A percentile compares a stretch with the other conserved stretches of the same genome.
Conservation (phyloP, 2,888 invertebrate species). For the Pristionchus entomophagus region DNA sequence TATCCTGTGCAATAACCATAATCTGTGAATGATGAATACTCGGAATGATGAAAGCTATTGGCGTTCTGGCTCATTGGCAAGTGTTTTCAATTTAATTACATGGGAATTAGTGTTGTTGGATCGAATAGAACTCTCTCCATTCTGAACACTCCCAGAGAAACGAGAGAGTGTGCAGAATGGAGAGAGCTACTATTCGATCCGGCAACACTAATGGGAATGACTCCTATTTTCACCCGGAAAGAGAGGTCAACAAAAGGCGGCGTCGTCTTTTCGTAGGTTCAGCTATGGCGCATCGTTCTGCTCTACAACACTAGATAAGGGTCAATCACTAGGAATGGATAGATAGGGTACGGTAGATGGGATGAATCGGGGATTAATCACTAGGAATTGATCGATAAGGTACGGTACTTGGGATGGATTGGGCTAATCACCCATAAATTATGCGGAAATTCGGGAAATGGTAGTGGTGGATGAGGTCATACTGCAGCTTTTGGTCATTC, state of each 20-base stretch:
- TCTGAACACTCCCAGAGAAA: too few species aligned
- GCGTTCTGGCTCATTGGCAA: too few species aligned
- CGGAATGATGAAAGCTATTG: constrained; percentile 14
- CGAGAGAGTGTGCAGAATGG: too few species aligned
- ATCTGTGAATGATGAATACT: constrained; percentile 33
- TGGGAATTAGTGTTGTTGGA: not conserved
- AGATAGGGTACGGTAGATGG: too few species aligned
- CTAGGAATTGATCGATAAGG: too few species aligned
- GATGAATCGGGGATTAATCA: too few species aligned
- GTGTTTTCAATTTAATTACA: too few species aligned
- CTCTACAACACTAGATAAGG: constrained; percentile 19
- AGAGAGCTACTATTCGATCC: too few species aligned
- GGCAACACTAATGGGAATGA: not conserved
- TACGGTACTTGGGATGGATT: too few species aligned
- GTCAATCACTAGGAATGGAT: constrained; percentile 12
- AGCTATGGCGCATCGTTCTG: not conserved
- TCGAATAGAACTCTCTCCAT: too few species aligned
- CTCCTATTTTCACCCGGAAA: constrained; percentile 24
- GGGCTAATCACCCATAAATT: not conserved
- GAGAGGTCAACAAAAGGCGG: not conserved
- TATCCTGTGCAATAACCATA: constrained; percentile 24
- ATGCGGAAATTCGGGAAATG: constrained; percentile 4
- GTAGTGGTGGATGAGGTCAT: not conserved
- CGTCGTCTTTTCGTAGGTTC: constrained; percentile 7
- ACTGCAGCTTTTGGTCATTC: not conserved